Base-by-base conservation (phyloP, 2,113 vertebrate genomes). In the Sylvietta virens region DNA sequence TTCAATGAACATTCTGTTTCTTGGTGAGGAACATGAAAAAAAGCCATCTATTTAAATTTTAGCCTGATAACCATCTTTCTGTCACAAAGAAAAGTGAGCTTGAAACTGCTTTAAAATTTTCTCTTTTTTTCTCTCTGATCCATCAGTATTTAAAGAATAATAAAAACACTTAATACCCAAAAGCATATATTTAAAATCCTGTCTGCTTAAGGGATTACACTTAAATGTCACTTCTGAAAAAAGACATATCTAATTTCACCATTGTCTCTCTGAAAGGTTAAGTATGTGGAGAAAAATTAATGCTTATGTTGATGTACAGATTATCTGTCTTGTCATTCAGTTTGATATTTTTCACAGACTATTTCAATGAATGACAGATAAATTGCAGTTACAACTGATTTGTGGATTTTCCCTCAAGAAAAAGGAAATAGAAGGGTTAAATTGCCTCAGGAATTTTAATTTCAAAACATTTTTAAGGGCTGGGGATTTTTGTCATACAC, bases 261-360 rank as follows among this genome's bases (percentile, higher is more conserved):
- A 90, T 94, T 96, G 92, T 93, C 22, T 92, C 47, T 70, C 71
- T 93, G 87, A 86, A 95, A 95, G 79, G 90, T 94, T 96, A 95
- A 93, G 85, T 42, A 69, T 16, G 48, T 82, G 87, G 70, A 84
- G 39, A 48, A 94, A 85, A 96, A 93, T 67, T 93, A 93, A 94
- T 54, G 56, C 93, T 86, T 78, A 45, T 88, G 90, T 86, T 96
- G 92, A 94, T 77, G 85, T 66, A 70, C 69, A 90, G 90, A 93
- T 95, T 86, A 90, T 77, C 87, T 77, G 47, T 66, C 93, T 76
- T 95, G 92, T 94, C 90, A 95, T 82, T 90, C 93, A 86, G 39
- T 60, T 74, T 90, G 85, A n/a, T 90, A 64, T 96, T 86, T 93
- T 93, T 86, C 76, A 70, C 28, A 77, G 85, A 60, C 74, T 90